A percentile compares a stretch with the other conserved stretches of the same genome.
Evolutionary conservation across 2,113 vertebrate genomes (phyloP).

Genomic region (Oenanthe melanoleuca): DNA sequence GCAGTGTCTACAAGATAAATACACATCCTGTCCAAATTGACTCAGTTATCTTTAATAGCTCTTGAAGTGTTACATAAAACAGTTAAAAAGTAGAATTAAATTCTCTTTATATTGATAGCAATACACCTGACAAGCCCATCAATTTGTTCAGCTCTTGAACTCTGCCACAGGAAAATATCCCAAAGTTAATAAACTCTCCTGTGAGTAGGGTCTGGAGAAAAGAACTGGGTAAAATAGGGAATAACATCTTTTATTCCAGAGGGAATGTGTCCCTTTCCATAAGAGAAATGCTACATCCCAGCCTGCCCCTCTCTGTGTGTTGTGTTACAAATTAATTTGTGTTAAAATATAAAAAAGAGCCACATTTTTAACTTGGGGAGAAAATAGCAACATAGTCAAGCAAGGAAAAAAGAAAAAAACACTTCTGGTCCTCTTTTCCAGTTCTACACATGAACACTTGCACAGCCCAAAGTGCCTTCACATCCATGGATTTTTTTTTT

Average conservation of each 20-base stretch:
- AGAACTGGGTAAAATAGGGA: neutral
- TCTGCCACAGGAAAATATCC: neutral
- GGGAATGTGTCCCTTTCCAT: neutral
- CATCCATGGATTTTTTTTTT: neutral
- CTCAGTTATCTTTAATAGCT: neutral
- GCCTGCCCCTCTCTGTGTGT: neutral
- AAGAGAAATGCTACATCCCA: neutral
- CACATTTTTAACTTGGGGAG: neutral
- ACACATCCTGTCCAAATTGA: neutral
- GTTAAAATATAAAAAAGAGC: neutral
- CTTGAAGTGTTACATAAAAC: neutral
- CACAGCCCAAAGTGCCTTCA: neutral
- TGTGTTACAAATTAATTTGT: neutral
- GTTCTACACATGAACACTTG: accelerated
- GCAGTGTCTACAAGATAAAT: neutral
- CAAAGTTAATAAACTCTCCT: neutral
- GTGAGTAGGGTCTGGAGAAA: neutral
- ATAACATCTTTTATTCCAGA: neutral
- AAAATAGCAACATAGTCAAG: neutral
- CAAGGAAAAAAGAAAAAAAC: accelerated
- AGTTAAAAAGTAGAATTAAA: neutral
- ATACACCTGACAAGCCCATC: neutral
- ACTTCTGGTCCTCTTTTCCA: neutral
- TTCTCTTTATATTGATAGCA: neutral
- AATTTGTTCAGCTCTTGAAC: neutral